Percentiles rank a stretch among this genome's conserved stretches.
Evolutionary conservation across 2,888 invertebrate species (phyloP).

Genomic region (Zelleria hepariella): DNA sequence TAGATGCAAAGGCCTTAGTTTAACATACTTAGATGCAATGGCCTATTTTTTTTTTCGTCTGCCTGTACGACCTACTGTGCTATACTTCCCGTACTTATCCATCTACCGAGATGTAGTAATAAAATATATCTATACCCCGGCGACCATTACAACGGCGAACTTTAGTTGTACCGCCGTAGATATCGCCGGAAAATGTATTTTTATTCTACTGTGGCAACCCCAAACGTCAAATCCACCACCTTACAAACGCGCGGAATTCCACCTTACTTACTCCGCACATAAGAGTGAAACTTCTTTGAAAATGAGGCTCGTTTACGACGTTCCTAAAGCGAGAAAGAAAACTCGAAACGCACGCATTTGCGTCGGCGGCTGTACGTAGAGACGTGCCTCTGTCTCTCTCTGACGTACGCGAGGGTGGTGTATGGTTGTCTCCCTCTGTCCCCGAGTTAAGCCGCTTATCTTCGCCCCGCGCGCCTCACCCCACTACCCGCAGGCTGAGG

Average conservation of each 20-base stretch:
- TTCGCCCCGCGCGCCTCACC: slow-evolving; percentile 63
- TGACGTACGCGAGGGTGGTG: slow-evolving; percentile 12
- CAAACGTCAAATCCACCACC: slow-evolving; percentile 25
- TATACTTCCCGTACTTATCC: not conserved
- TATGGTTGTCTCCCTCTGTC: slow-evolving; percentile 38
- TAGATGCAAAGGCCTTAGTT: too few species aligned
- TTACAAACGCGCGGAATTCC: slow-evolving; percentile 15
- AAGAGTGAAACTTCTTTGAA: slow-evolving; percentile 20
- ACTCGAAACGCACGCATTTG: slow-evolving; percentile 44
- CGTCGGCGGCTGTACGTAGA: slow-evolving; percentile 61
- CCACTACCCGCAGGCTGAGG: slow-evolving; percentile 44
- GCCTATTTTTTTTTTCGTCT: too few species aligned
- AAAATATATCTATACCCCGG: slow-evolving; percentile 13
- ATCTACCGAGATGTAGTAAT: not conserved
- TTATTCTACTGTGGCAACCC: slow-evolving; percentile 52
- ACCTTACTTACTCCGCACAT: slow-evolving; percentile 8
- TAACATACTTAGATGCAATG: too few species aligned
- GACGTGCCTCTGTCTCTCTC: slow-evolving; percentile 39
- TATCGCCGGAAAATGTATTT: slow-evolving; percentile 69
- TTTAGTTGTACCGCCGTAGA: slow-evolving; percentile 63
- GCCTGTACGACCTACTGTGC: not conserved
- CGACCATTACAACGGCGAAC: slow-evolving; percentile 51
- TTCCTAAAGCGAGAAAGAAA: slow-evolving; percentile 20
- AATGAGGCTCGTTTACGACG: slow-evolving; percentile 20
- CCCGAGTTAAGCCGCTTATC: slow-evolving; percentile 71